Evolutionary conservation across 2,113 vertebrate genomes (phyloP), one percentile per base, ranked within the genome.

Genomic region (Alligator sinensis): DNA sequence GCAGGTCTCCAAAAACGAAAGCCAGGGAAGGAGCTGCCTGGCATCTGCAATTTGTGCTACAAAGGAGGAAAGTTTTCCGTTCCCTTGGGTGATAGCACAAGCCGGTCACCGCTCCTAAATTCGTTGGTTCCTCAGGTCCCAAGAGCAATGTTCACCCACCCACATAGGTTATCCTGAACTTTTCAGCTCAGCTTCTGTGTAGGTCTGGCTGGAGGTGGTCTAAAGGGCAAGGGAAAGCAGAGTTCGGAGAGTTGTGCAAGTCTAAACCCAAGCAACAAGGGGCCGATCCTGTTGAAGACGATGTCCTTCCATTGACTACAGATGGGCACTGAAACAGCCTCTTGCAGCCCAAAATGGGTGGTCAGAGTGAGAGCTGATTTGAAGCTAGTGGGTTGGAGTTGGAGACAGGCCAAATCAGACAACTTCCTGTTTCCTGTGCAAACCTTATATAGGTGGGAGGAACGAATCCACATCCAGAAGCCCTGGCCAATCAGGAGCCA

Each of bases 1-100:
- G 92, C 91, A 34, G 76, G 85, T 57, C 72, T 95, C 95, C 94
- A 95, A 92, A 92, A 86, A 60, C 57, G 9, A n/a, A 72, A 89
- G 75, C 8, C 1, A n/a, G 58, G n/a, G 25, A 96, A 94, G 82
- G 68, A 92, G 84, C 30, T 0, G 6, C 68, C 81, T 90, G 86
- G 68, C 84, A 17, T 84, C 94, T 78, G 81, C 81, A 66, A 72
- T 85, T 84, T 4, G 0, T 1, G 4, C 78, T 1, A 4, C 68
- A 47, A 28, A 83, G 84, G 60, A 92, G 61, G 77, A 54, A 78
- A 77, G 22, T 76, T 89, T 75, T 82, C 62, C 66, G 30, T 86
- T 84, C 79, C 89, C 74, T 0, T 1, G 75, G 77, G 34, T 82
- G 68, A 75, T 55, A 80, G 90, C 80, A 74, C 76, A 3, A 2